Evolutionary conservation across 1,140 invertebrate genomes (phyloP).

Genomic region (Drosophila arizonae): DNA sequence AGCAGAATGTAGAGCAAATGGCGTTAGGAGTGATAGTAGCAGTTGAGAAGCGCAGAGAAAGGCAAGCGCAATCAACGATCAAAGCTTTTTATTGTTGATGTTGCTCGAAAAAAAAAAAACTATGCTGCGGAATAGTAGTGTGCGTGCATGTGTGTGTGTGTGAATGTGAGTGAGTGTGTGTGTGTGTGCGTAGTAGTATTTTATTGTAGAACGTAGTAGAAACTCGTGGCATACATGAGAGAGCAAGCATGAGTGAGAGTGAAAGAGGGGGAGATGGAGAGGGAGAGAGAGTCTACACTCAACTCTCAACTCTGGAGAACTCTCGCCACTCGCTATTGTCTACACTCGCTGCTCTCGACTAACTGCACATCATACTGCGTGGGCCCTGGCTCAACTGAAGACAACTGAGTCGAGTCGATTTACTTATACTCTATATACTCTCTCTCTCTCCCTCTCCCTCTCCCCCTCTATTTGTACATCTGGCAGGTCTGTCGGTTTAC

Average conservation of each 20-base stretch:
- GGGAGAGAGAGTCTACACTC: background rate
- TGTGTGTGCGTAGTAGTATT: conserved; percentile 67
- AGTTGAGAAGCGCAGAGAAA: conserved; percentile 1
- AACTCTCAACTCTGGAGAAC: background rate
- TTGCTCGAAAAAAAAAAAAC: conserved; percentile 40
- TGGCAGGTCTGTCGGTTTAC: background rate
- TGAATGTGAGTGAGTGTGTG: conserved; percentile 13
- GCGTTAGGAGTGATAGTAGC: conserved; percentile 1
- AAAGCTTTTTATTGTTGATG: background rate
- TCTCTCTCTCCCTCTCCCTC: too few species aligned
- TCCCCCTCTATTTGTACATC: background rate
- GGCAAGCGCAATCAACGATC: conserved; percentile 1
- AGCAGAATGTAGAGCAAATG: background rate
- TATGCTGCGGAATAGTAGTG: conserved; percentile 59
- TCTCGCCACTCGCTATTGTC: conserved; percentile 31
- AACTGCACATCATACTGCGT: background rate
- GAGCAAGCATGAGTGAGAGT: background rate
- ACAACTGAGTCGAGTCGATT: background rate
- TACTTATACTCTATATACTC: background rate
- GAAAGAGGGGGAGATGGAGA: too few species aligned
- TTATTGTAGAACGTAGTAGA: conserved; percentile 76
- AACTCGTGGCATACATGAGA: conserved; percentile 3
- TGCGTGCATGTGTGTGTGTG: conserved; percentile 35
- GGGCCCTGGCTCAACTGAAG: background rate
- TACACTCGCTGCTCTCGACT: background rate